Conservation (phyloP, 1,140 invertebrate genomes). For the Rhopalosiphum padi region DNA sequence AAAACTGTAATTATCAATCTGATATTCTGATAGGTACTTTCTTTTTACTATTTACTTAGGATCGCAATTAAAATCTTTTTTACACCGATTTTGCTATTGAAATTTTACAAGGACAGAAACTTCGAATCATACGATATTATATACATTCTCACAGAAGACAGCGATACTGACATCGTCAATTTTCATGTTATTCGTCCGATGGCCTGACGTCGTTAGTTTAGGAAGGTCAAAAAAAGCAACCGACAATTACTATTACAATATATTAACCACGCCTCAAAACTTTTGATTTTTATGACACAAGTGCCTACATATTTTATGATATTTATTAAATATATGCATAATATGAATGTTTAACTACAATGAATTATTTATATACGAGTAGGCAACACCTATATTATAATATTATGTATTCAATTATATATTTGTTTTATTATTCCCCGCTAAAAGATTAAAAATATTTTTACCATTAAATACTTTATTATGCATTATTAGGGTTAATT, state of each 20-base stretch:
- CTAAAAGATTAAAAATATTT: background rate
- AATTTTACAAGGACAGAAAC: background rate
- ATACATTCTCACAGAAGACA: background rate
- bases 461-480: background rate
- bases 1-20: background rate
- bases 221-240: conserved; percentile 3
- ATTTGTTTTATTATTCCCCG: background rate
- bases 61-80: background rate
- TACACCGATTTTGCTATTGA: background rate
- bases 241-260: background rate
- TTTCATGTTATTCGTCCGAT: background rate
- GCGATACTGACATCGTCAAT: background rate
- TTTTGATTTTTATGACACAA: background rate
- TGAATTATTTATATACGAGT: background rate
- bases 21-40: background rate
- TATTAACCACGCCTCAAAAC: background rate
- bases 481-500: background rate
- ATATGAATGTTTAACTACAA: background rate
- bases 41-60: background rate
- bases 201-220: background rate
- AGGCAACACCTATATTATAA: background rate
- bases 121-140: background rate
- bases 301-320: background rate
- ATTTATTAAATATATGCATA: background rate
- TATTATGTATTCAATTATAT: background rate